These are phyloP conservation scores for Hoplias malabaricus DNA, from an alignment of 2,113 vertebrate species.

Conservation along the genomic window DNA sequence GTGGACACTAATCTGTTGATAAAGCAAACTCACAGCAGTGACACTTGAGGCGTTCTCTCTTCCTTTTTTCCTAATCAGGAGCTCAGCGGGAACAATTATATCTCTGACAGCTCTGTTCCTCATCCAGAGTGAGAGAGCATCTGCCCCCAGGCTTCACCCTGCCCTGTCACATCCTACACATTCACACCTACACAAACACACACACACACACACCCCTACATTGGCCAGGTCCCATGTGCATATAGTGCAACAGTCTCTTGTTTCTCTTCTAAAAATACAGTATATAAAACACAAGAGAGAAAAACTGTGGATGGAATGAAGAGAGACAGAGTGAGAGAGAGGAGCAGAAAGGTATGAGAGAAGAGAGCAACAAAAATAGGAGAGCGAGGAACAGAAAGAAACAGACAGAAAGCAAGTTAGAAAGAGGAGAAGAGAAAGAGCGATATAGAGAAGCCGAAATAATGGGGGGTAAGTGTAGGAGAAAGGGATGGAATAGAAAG, in stretches of 20 bases:
- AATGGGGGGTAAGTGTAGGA: not conserved
- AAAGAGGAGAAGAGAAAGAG: no score
- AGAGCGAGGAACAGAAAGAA: not conserved
- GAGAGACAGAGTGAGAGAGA: not conserved
- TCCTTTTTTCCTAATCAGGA: conserved; percentile 28
- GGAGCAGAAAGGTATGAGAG: not conserved
- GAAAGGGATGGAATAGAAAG: not conserved
- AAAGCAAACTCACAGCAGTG: conserved; percentile 12
- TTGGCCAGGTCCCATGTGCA: not conserved
- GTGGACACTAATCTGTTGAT: conserved; percentile 17
- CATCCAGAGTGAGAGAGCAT: conserved; percentile 30
- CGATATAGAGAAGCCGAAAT: not conserved
- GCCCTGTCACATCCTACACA: conserved; percentile 23
- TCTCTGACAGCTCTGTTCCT: conserved; percentile 45
- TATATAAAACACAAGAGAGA: not conserved
- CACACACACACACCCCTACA: conserved; percentile 20
- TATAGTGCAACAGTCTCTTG: not conserved
- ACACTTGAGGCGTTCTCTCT: conserved; percentile 26
- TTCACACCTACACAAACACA: conserved; percentile 10
- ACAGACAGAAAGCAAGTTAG: not conserved
- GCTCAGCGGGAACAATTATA: conserved; percentile 50
- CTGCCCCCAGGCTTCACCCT: conserved; percentile 31
- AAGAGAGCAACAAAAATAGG: not conserved
- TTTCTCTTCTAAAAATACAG: conserved; percentile 2
- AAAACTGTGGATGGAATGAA: no score